Evolutionary conservation across 2,888 invertebrate genomes (phyloP).

Genomic region (Stomorhina lunata): DNA sequence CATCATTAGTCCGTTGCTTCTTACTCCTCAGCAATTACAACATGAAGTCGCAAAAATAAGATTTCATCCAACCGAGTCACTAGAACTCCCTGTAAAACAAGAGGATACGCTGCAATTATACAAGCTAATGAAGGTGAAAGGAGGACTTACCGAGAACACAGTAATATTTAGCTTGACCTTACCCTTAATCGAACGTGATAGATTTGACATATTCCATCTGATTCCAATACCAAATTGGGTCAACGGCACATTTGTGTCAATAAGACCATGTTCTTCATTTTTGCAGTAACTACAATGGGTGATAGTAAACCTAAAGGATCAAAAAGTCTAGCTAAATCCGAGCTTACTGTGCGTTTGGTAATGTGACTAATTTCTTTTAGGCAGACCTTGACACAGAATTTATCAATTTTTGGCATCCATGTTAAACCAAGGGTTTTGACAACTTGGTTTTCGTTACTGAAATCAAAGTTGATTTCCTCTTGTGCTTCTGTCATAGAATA

Average conservation of each 20-base stretch:
- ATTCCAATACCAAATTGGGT: not conserved
- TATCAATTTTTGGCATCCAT: not conserved
- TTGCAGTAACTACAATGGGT: not conserved
- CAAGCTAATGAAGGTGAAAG: not conserved
- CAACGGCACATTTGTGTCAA: not conserved
- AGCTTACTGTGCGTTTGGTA: not conserved
- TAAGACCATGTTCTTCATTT: not conserved
- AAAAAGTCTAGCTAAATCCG: not conserved
- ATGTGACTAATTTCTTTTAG: not conserved
- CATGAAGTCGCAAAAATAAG: not conserved
- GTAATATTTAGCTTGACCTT: not conserved
- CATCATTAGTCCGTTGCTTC: not conserved
- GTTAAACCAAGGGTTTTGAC: no score
- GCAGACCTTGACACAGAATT: not conserved
- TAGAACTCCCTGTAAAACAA: not conserved
- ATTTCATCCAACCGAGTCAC: not conserved
- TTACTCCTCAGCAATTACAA: not conserved
- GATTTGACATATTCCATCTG: not conserved
- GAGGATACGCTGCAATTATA: not conserved
- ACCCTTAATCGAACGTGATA: not conserved
- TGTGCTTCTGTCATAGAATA: no score
- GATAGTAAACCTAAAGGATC: no score
- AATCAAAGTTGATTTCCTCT: not conserved
- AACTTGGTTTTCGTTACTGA: not conserved
- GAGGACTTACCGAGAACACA: not conserved